Evolutionary conservation across 1,140 invertebrate species (phyloP), one percentile per base, ranked within the genome.

Genomic region (Wiebesia pumilae): DNA sequence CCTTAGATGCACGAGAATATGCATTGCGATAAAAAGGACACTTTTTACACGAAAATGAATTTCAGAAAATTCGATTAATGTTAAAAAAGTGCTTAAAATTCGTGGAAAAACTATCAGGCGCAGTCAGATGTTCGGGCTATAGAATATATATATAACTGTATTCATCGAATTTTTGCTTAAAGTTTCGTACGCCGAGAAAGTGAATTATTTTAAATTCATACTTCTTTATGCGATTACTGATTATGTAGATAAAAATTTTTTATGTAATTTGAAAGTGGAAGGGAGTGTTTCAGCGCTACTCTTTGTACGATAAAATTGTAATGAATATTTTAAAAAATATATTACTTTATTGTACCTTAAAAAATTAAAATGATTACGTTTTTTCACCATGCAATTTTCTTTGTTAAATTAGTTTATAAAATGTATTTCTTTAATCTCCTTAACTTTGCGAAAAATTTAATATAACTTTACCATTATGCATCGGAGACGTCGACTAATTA

Each of bases 171-270:
- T 69, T 33, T 69, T 3, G 24, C 27, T 27, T 4, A 9, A 35
- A 40, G 71, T 33, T 43, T 43, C 71, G 0, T 75, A 43, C 24
- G 38, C 9, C 71, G 27, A 12, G 6, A n/a, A 43, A 75, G 38
- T 40, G 27, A 27, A 43, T 75, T n/a, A 75, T 43, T 43, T 43
- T 75, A 21, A 75, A 75, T 43, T 75, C 71, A 30, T 69, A 69
- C 33, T 69, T 69, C 65, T 62, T 62, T 62, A 69, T 16, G 65
- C 65, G 65, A 69, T 16, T 35, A 69, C 35, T 33, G 6, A 0
- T 35, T 35, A 33, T 69, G 19, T 19, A 35, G 65, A 69, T 69
- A 30, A 69, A 69, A 69, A 19, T 30, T 69, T 69, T 35, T 24
- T 27, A 62, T 62, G 24, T 27, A 62, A 62, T 27, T 27, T 62